Conservation (phyloP, 1,140 invertebrate genomes). For the Anadara kagoshimensis region DNA sequence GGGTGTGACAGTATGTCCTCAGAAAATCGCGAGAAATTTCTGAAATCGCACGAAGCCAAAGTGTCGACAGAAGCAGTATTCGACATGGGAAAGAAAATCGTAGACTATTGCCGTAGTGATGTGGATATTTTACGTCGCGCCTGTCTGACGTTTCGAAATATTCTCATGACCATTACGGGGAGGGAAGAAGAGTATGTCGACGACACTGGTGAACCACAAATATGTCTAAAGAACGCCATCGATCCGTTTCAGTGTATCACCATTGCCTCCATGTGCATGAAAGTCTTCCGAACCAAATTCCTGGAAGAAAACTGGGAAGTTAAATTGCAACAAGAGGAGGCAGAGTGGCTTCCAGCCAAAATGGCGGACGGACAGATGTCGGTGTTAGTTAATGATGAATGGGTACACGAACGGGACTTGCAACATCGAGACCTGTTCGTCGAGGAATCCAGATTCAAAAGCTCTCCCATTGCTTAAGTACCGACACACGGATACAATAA, state of each 20-base stretch:
- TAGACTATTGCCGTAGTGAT: constrained; percentile 26
- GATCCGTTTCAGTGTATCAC: constrained; percentile 41
- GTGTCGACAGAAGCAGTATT: constrained; percentile 5
- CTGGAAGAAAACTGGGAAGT: constrained; percentile 35
- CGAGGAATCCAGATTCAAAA: constrained; percentile 12
- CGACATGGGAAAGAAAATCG: constrained; percentile 29
- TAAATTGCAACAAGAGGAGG: neutral
- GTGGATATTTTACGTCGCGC: constrained; percentile 31
- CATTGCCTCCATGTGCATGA: constrained; percentile 41
- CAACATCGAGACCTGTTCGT: neutral
- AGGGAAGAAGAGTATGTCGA: neutral
- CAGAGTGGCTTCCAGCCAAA: neutral
- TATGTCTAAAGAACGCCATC: constrained; percentile 1
- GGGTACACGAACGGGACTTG: neutral
- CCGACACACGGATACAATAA: constrained; percentile 22
- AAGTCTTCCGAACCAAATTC: constrained; percentile 34
- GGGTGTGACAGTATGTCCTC: constrained; percentile 21
- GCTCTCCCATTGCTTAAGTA: constrained; percentile 10
- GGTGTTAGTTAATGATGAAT: neutral
- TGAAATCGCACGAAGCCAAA: constrained; percentile 33
- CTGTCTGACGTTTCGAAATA: constrained; percentile 32
- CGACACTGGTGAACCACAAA: constrained; percentile 10
- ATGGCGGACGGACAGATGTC: neutral
- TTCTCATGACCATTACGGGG: constrained; percentile 27
- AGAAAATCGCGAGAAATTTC: constrained; percentile 21